Evolutionary conservation across 2,113 vertebrate species (phyloP).

Genomic region (Eulacestoma nigropectus): DNA sequence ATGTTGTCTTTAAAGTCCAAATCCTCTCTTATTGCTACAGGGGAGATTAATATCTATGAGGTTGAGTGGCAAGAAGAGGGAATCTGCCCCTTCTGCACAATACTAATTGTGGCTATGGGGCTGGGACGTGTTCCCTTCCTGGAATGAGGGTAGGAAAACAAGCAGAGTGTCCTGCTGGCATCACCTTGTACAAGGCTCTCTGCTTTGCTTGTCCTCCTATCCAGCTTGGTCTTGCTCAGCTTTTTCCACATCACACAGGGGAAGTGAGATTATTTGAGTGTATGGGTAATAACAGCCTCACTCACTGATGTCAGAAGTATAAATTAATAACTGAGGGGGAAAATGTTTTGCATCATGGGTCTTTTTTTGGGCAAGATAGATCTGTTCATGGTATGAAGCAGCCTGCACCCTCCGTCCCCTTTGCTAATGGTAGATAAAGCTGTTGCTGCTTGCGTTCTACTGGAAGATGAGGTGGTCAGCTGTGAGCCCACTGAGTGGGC

Average conservation of each 20-base stretch:
- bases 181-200: neutral
- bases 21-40: neutral
- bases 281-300: neutral
- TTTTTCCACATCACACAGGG: neutral
- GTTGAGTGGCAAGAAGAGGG: neutral
- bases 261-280: neutral
- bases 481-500: neutral
- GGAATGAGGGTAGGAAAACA: neutral
- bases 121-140: neutral
- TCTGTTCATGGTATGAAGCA: neutral
- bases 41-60: neutral
- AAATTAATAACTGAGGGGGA: neutral
- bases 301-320: neutral
- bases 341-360: neutral
- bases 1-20: neutral
- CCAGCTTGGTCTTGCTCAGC: neutral
- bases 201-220: neutral
- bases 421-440: neutral
- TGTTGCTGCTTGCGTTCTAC: neutral
- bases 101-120: neutral
- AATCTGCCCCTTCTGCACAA: neutral
- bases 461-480: neutral
- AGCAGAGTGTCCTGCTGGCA: neutral
- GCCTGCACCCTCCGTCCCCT: neutral
- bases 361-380: neutral